Evolutionary conservation across 2,888 invertebrate genomes (phyloP), one percentile per base, ranked within the genome.

Genomic region (Nemotelus pantherinus): DNA sequence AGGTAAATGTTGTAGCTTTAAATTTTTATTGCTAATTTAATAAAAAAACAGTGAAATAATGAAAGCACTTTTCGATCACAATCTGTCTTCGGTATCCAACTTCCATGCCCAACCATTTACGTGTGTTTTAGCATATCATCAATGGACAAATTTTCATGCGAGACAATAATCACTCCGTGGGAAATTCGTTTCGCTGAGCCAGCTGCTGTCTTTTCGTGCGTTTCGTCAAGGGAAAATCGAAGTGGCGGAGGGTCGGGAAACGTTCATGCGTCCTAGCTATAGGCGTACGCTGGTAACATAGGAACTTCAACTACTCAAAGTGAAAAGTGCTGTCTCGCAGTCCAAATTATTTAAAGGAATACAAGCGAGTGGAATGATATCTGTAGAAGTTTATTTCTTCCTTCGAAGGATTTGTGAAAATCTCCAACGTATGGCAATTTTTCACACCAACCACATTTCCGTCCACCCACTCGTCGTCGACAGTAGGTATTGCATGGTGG

Each of bases 121-220:
- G 25, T 25, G 25, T 25, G 25, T 25, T 25, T 47, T 25, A 50
- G 50, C 68, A 39, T 55, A 72, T 45, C 47, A 72, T 72, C 72
- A 63, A 63, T 3, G n/a, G 53, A 53, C 48, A 25, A 43, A 75
- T 75, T 75, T 63, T 64, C 75, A 64, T 75, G 63, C 63, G 43
- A 75, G 39, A 57, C 82, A 81, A 83, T 85, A 86, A 86, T 85
- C 85, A 86, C 83, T 83, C 82, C 85, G 86, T 86, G 86, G 81
- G 86, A 86, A 86, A 86, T 85, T 85, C 82, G 83, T 85, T 80
- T 74, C 79, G 76, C 72, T 83, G 80, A 79, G 81, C 81, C 85
- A 85, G 85, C 84, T 85, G 85, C 79, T 53, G 65, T 45, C 53
- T 74, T 41, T 70, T 70, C 70, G 9, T 70, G 53, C 55, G 25